Conservation (phyloP, 2,888 invertebrate species). For the Mechanitis mazaeus region DNA sequence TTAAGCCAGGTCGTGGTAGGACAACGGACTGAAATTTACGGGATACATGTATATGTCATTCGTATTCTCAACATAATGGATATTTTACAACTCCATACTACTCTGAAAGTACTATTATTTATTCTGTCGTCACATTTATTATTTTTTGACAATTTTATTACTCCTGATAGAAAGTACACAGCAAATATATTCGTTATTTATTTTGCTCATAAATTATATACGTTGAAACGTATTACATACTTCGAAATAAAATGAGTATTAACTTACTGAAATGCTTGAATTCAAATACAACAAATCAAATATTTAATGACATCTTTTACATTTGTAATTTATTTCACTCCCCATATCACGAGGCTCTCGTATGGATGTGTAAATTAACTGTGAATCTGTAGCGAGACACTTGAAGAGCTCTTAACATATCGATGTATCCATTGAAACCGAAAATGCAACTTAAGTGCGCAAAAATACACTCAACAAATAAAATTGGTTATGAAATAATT, state of each 20-base stretch:
- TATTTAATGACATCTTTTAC: too few species aligned
- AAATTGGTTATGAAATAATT: background rate
- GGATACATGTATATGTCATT: slow-evolving; percentile 5
- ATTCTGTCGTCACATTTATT: too few species aligned
- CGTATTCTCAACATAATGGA: slow-evolving; percentile 16
- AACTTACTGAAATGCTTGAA: too few species aligned
- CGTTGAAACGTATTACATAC: too few species aligned
- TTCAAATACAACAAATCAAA: too few species aligned
- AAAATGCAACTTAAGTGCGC: background rate
- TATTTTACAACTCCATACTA: background rate
- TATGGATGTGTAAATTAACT: background rate
- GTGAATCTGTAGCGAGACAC: background rate
- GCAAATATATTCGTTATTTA: too few species aligned
- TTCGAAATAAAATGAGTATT: too few species aligned
- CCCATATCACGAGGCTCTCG: too few species aligned
- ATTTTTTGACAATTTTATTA: too few species aligned
- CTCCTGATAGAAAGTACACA: too few species aligned
- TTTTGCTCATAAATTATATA: too few species aligned
- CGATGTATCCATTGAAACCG: background rate
- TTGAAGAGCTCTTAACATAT: background rate
- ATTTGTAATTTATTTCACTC: too few species aligned
- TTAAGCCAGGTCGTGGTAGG: slow-evolving; percentile 13
- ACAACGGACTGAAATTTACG: slow-evolving; percentile 13
- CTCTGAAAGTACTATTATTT: background rate
- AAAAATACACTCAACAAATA: background rate